Conservation (phyloP, 2,888 invertebrate species). For the Fragum sueziense region DNA sequence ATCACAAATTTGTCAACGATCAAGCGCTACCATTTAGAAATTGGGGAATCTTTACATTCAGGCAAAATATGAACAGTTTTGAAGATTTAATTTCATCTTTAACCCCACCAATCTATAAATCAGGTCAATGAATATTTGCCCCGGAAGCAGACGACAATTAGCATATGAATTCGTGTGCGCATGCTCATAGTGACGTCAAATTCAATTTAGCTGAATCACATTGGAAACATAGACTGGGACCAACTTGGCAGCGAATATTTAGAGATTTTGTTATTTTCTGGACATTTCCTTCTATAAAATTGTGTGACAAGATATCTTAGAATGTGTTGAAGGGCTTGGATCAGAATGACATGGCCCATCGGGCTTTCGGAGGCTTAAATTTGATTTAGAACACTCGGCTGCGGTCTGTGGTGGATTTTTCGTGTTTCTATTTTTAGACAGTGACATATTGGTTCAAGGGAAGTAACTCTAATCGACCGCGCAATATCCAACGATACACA, state of each 20-base stretch:
- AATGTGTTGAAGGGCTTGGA: neutral
- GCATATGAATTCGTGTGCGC: conserved; percentile 42
- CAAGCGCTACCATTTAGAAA: too few relatives aligned
- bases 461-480: conserved; percentile 22
- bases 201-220: conserved; percentile 73
- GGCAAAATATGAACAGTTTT: too few relatives aligned
- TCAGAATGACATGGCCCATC: conserved; percentile 25
- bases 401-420: conserved; percentile 3
- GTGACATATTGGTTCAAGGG: conserved; percentile 34
- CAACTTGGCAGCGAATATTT: neutral
- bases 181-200: conserved; percentile 66
- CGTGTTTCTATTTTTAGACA: conserved; percentile 53
- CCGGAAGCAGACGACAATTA: conserved; percentile 53
- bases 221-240: conserved; percentile 43
- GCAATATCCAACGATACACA: neutral
- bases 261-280: neutral
- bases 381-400: neutral
- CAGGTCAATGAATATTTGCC: conserved; percentile 44
- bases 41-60: too few relatives aligned
- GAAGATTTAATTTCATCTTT: too few relatives aligned
- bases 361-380: conserved; percentile 26
- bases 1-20: too few relatives aligned
- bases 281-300: neutral
- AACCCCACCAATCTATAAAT: too few relatives aligned
- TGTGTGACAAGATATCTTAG: neutral